Conservation (phyloP, 2,797 vertebrate genomes). For the Carduelis carduelis region DNA sequence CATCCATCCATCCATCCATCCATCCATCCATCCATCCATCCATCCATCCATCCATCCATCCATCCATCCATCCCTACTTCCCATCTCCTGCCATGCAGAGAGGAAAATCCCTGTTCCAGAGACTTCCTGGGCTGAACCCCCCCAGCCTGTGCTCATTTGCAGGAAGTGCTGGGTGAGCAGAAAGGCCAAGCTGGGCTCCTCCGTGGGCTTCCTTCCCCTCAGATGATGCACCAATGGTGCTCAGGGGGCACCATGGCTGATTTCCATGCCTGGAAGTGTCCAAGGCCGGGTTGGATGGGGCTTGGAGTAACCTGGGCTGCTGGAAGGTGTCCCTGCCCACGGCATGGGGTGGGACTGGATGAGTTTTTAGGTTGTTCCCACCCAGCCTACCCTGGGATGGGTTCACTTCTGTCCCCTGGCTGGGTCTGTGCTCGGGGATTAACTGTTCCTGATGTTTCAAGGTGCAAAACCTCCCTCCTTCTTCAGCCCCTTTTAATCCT, state of each 20-base stretch:
- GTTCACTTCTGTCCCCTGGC: neutral
- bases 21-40: no score
- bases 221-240: rapidly evolving
- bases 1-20: no score
- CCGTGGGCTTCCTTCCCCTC: neutral
- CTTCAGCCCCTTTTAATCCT: neutral
- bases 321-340: neutral
- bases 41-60: no score
- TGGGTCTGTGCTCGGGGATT: neutral
- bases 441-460: rapidly evolving
- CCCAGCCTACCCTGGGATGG: neutral
- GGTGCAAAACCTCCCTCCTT: neutral
- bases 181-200: neutral
- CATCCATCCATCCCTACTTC: neutral
- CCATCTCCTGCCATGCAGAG: rapidly evolving
- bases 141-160: neutral
- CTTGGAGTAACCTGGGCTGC: neutral
- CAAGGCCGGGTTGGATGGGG: neutral
- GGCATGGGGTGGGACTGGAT: neutral
- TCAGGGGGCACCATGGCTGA: rapidly evolving
- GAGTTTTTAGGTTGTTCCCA: neutral
- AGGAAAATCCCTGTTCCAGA: rapidly evolving
- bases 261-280: neutral
- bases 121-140: neutral
- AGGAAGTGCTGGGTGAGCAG: neutral